Evolutionary conservation across 2,113 vertebrate genomes (phyloP), one percentile per base, ranked within the genome.

Genomic region (Ictalurus punctatus): DNA sequence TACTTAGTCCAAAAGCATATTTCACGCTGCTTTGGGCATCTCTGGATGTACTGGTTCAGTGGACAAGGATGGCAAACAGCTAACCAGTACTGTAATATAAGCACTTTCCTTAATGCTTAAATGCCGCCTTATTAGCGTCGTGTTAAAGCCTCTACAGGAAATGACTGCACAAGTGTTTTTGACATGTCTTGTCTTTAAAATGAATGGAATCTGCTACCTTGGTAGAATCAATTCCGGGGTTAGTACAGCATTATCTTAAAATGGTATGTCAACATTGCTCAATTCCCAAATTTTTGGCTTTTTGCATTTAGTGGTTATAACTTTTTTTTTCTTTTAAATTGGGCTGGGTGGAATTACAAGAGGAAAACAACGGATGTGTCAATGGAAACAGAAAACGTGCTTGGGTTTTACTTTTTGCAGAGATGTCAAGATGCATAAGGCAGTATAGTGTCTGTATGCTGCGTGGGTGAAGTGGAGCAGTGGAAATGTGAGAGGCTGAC

Each of bases 401-500:
- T 56, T 54, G 7, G 2, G 12, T 25, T 87, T 30, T 44, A 1
- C 67, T 56, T 83, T 23, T 87, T 34, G n/a, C 78, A 54, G 61
- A 34, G 86, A 56, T 69, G 44, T 76, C 44, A 37, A 65, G 81
- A 65, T 34, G 59, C 63, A 88, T 79, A 34, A 83, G 30, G 44
- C 80, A 44, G 4, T 21, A 58, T 56, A 63, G 56, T 74, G 58
- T 84, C 40, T 0, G 56, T 69, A 63, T 7, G 67, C 2, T 76
- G 69, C 30, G 81, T 88, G 87, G 87, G 87, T 63, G 58, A 76
- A 88, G 87, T 40, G 52, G 69, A 88, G 56, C 82, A 63, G 71
- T 88, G 87, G 82, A 84, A 84, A 84, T 54, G 56, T 84, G 81
- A 84, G 82, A 83, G 54, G 65, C 81, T 88, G 67, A 88, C 81